A percentile compares a stretch with the other conserved stretches of the same genome.
phyloP scores from a whole-genome alignment of 2,888 invertebrate genomes.

The Lasioglossum vierecki region DNA sequence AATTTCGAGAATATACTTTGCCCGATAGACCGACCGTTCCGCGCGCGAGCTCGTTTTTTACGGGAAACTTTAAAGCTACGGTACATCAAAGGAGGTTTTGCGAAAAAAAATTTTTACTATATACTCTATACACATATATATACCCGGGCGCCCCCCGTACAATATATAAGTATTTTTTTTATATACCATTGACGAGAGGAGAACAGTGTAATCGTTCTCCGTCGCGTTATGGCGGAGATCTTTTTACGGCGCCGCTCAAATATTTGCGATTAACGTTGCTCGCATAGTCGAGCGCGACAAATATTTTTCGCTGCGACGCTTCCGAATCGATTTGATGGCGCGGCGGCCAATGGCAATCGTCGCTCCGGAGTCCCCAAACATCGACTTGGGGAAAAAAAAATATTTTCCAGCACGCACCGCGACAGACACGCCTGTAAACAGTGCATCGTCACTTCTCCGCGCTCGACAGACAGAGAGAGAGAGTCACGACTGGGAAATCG shows the following conservation, averaged over 20 bases:
- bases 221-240: constrained; percentile 10
- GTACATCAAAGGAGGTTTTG: background rate
- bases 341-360: constrained; percentile 18
- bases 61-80: constrained; percentile 14
- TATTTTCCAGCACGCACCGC: constrained; percentile 32
- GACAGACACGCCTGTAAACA: constrained; percentile 41
- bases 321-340: constrained; percentile 14
- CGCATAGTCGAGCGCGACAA: constrained; percentile 4
- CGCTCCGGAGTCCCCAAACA: constrained; percentile 18
- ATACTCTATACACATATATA: background rate
- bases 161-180: background rate
- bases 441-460: constrained; percentile 30
- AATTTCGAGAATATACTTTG: constrained; percentile 59
- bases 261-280: constrained; percentile 1
- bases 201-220: background rate
- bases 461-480: background rate
- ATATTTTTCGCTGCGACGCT: constrained; percentile 24
- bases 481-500: constrained; percentile 22
- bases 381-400: background rate
- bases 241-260: constrained; percentile 17
- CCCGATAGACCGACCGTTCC: constrained; percentile 33
- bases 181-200: background rate
- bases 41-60: constrained; percentile 8
- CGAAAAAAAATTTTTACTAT: background rate
- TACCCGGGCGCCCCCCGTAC: background rate